These are phyloP conservation scores for Galerucella nymphaeae DNA, from an alignment of 2,888 invertebrate species.

Conservation along the genomic window DNA sequence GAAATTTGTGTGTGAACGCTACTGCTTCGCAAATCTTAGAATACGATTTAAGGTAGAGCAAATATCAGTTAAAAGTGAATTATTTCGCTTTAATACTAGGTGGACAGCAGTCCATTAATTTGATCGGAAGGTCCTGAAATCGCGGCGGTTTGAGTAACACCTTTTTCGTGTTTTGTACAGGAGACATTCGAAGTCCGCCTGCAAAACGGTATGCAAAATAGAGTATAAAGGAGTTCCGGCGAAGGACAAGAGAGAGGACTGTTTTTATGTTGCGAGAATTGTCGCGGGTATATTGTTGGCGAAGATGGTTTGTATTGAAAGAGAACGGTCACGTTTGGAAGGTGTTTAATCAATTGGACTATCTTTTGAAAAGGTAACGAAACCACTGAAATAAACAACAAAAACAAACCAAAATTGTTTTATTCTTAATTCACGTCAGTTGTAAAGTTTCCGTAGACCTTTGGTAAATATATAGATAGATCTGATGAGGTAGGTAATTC, in stretches of 20 bases:
- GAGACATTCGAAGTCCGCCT: conserved; percentile 57
- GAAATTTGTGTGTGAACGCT: neutral
- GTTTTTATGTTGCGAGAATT: conserved; percentile 41
- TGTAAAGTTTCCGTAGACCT: too few relatives aligned
- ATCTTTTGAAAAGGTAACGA: neutral
- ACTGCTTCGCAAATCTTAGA: conserved; percentile 50
- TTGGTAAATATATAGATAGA: too few relatives aligned
- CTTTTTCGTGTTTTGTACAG: conserved; percentile 65
- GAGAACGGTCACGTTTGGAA: conserved; percentile 11
- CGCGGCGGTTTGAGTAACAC: conserved; percentile 61
- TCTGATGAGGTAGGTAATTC: too few relatives aligned
- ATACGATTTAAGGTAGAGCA: conserved; percentile 61
- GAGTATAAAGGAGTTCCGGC: conserved; percentile 54
- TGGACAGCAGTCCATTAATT: conserved; percentile 66
- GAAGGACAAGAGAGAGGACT: conserved; percentile 36
- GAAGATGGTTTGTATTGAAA: conserved; percentile 33
- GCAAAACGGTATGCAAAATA: conserved; percentile 64
- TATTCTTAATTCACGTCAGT: too few relatives aligned
- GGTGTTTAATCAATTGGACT: neutral
- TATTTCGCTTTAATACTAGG: conserved; percentile 61
- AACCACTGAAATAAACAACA: neutral
- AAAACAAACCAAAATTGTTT: too few relatives aligned
- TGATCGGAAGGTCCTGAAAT: conserved; percentile 51
- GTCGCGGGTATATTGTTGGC: conserved; percentile 38
- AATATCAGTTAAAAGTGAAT: conserved; percentile 65